Evolutionary conservation across 2,797 vertebrate genomes (phyloP), one percentile per base, ranked within the genome.

Genomic region (Diceros bicornis): DNA sequence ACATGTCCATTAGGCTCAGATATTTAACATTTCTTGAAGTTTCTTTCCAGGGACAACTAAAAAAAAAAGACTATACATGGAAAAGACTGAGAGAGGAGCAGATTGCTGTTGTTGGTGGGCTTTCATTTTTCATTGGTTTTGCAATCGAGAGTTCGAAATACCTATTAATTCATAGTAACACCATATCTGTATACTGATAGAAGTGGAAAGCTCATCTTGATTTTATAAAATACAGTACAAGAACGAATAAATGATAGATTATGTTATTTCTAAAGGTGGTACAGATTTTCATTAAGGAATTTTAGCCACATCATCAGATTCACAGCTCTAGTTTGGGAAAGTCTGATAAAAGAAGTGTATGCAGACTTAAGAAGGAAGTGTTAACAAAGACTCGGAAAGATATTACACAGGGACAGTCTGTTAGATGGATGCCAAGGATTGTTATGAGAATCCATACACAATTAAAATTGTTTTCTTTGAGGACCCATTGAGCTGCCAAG

Each of bases 381-480:
- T 72, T 87, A 29, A 41, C 11, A 69, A 69, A 94, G 50, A 79
- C 23, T 66, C 16, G 32, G 17, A 32, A 11, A 74, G 25, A 25
- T 21, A 59, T 10, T 21, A 41, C 8, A 72, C 4, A 77, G 61
- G 75, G 12, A 27, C 23, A 92, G 7, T 14, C 12, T 50, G 23
- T 37, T 62, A 57, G 12, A 13, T n/a, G 2, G 25, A 29, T 17
- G 21, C 6, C 18, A 87, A 77, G 69, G 71, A 11, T 89, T 50
- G 14, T 72, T 34, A 92, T 16, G 34, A 77, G 10, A 89, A 85
- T 47, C 13, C 34, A 9, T 62, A 83, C 72, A 78, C 37, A 69
- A 82, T 90, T 90, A 93, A 71, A 95, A 78, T 52, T 27, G 27
- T 64, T 87, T 86, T 86, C 23, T 89, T 55, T 86, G 27, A 57